phyloP scores from a whole-genome alignment of 2,888 invertebrate species.

The Ophion ellenae region DNA sequence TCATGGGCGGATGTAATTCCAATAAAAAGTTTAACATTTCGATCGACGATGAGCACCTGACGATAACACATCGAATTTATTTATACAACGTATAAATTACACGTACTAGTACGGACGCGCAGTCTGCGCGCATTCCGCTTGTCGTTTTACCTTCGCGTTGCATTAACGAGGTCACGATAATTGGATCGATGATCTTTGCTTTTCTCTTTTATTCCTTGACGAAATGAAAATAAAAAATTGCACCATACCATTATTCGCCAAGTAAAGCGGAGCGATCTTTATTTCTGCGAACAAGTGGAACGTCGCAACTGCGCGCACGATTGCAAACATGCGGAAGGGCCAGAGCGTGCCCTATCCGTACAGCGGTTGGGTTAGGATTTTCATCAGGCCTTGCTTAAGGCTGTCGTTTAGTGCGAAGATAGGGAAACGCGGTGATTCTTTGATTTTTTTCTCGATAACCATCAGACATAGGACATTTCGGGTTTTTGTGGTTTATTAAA shows the following conservation, averaged over 20 bases:
- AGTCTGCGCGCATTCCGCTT: neutral
- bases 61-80: constrained; percentile 51
- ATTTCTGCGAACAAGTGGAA: neutral
- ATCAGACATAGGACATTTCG: too few relatives aligned
- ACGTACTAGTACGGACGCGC: neutral
- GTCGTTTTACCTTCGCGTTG: constrained; percentile 23
- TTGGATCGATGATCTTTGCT: constrained; percentile 22
- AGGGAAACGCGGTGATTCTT: too few relatives aligned
- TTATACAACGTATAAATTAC: constrained; percentile 37
- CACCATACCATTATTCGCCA: neutral
- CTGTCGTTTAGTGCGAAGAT: too few relatives aligned
- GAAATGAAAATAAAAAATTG: constrained; percentile 21
- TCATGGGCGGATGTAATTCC: constrained; percentile 1
- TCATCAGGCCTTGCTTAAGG: too few relatives aligned
- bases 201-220: neutral
- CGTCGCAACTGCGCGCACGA: too few relatives aligned
- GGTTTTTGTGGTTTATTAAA: too few relatives aligned
- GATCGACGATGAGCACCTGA: constrained; percentile 30
- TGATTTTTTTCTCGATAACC: too few relatives aligned
- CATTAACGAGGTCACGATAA: constrained; percentile 42
- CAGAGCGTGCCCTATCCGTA: neutral
- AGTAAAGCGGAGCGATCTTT: neutral
- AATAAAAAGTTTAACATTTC: constrained; percentile 33
- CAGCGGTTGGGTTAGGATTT: neutral
- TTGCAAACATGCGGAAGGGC: neutral